Evolutionary conservation across 2,113 vertebrate species (phyloP).

Genomic region (Thymallus thymallus): DNA sequence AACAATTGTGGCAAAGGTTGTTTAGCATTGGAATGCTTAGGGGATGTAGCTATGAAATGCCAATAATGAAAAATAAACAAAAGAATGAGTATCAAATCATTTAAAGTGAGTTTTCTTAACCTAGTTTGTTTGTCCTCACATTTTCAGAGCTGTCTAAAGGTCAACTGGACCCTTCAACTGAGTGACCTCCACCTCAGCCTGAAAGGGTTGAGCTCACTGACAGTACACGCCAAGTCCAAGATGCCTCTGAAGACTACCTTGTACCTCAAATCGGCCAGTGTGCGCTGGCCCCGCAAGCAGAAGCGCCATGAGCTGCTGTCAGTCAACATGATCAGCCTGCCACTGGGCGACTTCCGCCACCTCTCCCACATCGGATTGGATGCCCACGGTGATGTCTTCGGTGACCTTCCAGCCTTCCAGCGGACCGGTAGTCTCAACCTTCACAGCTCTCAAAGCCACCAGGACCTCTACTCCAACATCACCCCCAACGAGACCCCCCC

Average conservation of each 20-base stretch:
- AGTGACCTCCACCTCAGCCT: neutral
- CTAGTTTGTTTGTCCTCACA: neutral
- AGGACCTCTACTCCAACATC: neutral
- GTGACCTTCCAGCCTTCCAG: constrained; percentile 35
- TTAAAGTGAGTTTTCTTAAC: neutral
- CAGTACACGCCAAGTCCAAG: neutral
- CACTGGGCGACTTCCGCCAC: constrained; percentile 43
- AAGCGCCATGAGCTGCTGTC: constrained; percentile 30
- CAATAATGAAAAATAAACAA: neutral
- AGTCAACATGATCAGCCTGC: constrained; percentile 41
- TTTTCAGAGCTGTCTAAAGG: neutral
- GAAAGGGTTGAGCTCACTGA: neutral
- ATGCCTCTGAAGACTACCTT: constrained; percentile 14
- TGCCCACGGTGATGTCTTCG: constrained; percentile 25
- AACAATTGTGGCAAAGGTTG: too few species aligned
- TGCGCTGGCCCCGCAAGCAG: constrained; percentile 15
- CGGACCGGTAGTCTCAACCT: constrained; percentile 27
- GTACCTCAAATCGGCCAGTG: neutral
- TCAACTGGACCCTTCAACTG: neutral
- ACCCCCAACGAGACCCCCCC: neutral
- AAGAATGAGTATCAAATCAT: neutral
- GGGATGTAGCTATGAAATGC: neutral
- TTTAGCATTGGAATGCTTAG: too few species aligned
- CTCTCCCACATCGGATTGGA: constrained; percentile 37
- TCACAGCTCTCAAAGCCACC: constrained; percentile 9